Evolutionary conservation across 2,888 invertebrate genomes (phyloP).

Genomic region (Agriotes lineatus): DNA sequence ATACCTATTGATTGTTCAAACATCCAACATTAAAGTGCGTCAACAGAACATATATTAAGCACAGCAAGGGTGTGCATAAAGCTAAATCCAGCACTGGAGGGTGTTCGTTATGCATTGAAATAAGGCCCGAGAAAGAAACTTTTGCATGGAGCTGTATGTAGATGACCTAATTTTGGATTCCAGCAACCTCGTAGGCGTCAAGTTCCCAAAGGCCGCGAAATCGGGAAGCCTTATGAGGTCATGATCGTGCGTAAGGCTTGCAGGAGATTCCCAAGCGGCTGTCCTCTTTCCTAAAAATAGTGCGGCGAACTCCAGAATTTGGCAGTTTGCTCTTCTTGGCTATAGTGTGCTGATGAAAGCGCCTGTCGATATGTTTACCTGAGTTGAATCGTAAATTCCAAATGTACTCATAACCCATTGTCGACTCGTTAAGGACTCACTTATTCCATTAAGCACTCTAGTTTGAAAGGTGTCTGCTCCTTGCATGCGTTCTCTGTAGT

Average conservation of each 20-base stretch:
- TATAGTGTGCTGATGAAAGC: slow-evolving; percentile 23
- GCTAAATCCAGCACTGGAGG: no score
- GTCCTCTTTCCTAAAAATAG: slow-evolving; percentile 12
- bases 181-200: background rate
- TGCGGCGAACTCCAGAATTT: background rate
- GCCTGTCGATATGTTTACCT: background rate
- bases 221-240: slow-evolving; percentile 5
- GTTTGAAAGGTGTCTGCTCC: background rate
- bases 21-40: no score
- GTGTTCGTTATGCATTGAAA: no score
- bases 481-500: background rate
- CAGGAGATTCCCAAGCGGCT: slow-evolving; percentile 5
- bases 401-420: no score
- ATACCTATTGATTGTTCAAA: no score
- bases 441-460: no score
- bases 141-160: no score
- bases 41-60: no score
- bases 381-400: background rate
- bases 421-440: no score
- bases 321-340: slow-evolving; percentile 23
- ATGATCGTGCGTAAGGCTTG: slow-evolving; percentile 7
- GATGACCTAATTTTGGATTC: no score
- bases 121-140: no score
- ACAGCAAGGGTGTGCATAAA: no score
- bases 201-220: background rate